phyloP scores from a whole-genome alignment of 2,888 invertebrate genomes.

The Buathra laborator region DNA sequence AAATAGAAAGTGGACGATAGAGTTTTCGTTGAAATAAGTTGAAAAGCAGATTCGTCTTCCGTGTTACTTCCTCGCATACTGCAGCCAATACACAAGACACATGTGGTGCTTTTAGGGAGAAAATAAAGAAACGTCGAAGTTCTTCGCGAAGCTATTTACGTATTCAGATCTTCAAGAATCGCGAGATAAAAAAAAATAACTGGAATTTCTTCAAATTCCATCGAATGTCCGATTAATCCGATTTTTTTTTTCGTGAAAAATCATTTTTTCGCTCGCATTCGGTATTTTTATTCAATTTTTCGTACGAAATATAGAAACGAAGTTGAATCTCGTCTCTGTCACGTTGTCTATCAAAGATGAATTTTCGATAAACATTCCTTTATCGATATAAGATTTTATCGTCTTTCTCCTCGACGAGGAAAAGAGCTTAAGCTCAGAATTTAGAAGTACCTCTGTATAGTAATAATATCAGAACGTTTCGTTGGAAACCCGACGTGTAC shows the following conservation, averaged over 20 bases:
- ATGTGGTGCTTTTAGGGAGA: too few species aligned
- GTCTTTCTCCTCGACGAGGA: neutral
- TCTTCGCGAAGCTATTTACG: too few species aligned
- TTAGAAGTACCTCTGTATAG: neutral
- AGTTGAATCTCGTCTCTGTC: neutral
- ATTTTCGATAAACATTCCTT: neutral
- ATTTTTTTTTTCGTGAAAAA: too few species aligned
- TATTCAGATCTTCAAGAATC: too few species aligned
- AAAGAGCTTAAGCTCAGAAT: neutral
- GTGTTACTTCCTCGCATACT: neutral
- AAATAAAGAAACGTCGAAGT: too few species aligned
- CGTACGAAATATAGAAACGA: neutral
- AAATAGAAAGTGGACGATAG: constrained; percentile 30
- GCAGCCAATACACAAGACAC: neutral
- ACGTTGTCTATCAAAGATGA: neutral
- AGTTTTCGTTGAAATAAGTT: constrained; percentile 55
- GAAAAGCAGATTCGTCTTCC: constrained; percentile 42
- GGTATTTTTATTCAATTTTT: too few species aligned
- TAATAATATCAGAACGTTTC: neutral
- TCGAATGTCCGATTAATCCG: too few species aligned
- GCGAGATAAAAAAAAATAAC: too few species aligned
- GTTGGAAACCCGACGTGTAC: constrained; percentile 32
- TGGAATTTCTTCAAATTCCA: too few species aligned
- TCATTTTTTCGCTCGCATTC: too few species aligned
- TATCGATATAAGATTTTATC: neutral